phyloP scores from a whole-genome alignment of 2,888 invertebrate species.

The Lacanobia oleracea region DNA sequence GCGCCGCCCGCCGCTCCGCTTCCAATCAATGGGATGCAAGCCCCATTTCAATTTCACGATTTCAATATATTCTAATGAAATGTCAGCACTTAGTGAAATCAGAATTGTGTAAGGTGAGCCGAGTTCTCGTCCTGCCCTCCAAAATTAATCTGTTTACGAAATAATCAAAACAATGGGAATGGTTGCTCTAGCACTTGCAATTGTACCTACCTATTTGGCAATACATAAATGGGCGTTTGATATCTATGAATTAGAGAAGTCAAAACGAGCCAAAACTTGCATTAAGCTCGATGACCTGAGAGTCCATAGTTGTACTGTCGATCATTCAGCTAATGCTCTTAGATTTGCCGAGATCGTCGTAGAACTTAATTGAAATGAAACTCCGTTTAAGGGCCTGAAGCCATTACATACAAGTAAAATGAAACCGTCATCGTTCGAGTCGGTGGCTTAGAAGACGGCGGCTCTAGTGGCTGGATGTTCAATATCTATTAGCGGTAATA shows the following conservation, averaged over 20 bases:
- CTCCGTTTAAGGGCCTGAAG: slow-evolving; percentile 43
- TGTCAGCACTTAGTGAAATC: slow-evolving; percentile 88
- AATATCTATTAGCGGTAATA: slow-evolving; percentile 89
- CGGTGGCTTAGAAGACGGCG: slow-evolving; percentile 51
- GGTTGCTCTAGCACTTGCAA: slow-evolving; percentile 57
- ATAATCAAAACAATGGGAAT: slow-evolving; percentile 72
- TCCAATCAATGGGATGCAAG: slow-evolving; percentile 88
- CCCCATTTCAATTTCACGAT: slow-evolving; percentile 89
- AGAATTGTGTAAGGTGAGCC: slow-evolving; percentile 82
- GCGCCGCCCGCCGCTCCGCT: slow-evolving; percentile 75
- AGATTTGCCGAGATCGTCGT: slow-evolving; percentile 7
- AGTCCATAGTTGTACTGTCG: background rate
- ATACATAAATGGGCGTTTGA: slow-evolving; percentile 18
- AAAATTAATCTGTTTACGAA: slow-evolving; percentile 73
- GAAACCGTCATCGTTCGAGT: slow-evolving; percentile 36
- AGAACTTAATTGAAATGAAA: slow-evolving; percentile 33
- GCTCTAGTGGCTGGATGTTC: slow-evolving; percentile 77
- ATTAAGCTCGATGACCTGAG: background rate
- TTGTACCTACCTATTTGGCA: slow-evolving; percentile 54
- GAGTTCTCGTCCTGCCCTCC: slow-evolving; percentile 72
- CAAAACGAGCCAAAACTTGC: slow-evolving; percentile 17
- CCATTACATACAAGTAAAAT: slow-evolving; percentile 57
- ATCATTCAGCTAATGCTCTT: slow-evolving; percentile 9
- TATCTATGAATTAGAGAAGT: slow-evolving; percentile 22
- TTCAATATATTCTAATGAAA: slow-evolving; percentile 90